phyloP scores from a whole-genome alignment of 1,140 invertebrate genomes.

The Latrodectus geometricus region DNA sequence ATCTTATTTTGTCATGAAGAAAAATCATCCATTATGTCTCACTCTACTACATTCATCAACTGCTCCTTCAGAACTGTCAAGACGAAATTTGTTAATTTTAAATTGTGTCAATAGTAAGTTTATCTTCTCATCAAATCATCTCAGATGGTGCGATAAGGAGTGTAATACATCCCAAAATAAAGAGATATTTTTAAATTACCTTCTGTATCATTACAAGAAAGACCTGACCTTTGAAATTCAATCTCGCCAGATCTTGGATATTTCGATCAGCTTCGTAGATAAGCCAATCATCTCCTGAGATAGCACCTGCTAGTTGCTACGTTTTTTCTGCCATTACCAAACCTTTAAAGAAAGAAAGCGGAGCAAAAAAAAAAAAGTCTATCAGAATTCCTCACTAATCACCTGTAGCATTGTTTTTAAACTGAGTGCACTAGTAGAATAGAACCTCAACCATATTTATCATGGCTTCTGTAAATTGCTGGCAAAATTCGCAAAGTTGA shows the following conservation, averaged over 20 bases:
- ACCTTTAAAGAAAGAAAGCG: background rate
- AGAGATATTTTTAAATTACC: background rate
- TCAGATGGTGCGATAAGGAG: background rate
- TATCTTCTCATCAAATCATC: background rate
- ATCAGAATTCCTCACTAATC: conserved; percentile 30
- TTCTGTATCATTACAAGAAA: background rate
- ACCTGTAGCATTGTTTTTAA: conserved; percentile 42
- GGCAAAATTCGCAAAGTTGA: conserved; percentile 27
- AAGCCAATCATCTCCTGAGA: conserved; percentile 14
- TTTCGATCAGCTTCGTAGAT: conserved; percentile 8
- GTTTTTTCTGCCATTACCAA: background rate
- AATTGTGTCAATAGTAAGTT: background rate
- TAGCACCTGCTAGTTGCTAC: conserved; percentile 13
- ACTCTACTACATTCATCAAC: too few relatives aligned
- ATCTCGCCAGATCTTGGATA: background rate
- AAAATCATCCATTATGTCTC: too few relatives aligned
- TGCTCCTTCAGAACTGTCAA: background rate
- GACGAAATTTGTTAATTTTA: background rate
- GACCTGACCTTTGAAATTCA: background rate
- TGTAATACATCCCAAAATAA: background rate
- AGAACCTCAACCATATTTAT: conserved; percentile 17
- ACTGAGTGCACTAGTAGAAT: background rate
- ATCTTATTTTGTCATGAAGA: too few relatives aligned
- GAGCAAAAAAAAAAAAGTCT: background rate
- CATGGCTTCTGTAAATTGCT: conserved; percentile 37